Conservation (phyloP, 2,888 invertebrate species). For the Acrobasis repandana region DNA sequence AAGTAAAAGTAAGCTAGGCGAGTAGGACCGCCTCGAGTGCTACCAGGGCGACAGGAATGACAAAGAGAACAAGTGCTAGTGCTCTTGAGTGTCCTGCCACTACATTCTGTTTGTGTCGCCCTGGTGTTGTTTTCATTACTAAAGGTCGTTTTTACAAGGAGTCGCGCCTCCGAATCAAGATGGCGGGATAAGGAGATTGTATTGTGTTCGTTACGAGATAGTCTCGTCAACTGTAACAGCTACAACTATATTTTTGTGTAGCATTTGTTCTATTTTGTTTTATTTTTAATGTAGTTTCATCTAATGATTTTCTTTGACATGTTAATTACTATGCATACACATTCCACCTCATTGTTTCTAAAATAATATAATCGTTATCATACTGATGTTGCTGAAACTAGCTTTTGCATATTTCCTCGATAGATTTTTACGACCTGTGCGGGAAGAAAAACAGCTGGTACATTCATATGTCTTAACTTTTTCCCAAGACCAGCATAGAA, state of each 20-base stretch:
- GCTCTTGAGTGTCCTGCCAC: constrained; percentile 60
- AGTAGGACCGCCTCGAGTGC: constrained; percentile 40
- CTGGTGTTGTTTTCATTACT: constrained; percentile 34
- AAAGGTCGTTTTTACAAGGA: constrained; percentile 20
- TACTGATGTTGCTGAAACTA: too few relatives aligned
- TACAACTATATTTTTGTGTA: neutral
- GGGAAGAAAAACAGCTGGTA: too few relatives aligned
- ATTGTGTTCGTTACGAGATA: constrained; percentile 3
- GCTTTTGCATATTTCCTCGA: too few relatives aligned
- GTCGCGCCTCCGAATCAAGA: neutral
- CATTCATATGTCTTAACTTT: too few relatives aligned
- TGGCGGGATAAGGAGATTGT: neutral
- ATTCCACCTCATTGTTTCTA: too few relatives aligned
- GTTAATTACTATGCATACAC: too few relatives aligned
- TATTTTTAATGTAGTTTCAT: too few relatives aligned
- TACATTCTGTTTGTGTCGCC: constrained; percentile 22
- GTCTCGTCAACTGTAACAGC: neutral
- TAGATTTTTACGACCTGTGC: too few relatives aligned
- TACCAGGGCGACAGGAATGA: constrained; percentile 59
- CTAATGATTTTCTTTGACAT: too few relatives aligned
- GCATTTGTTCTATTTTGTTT: too few relatives aligned
- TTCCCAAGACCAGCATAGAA: too few relatives aligned
- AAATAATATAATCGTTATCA: too few relatives aligned
- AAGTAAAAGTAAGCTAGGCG: constrained; percentile 44
- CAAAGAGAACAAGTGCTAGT: constrained; percentile 55